Evolutionary conservation across 2,797 vertebrate genomes (phyloP).

Genomic region (Parotocinclus haroldoi): DNA sequence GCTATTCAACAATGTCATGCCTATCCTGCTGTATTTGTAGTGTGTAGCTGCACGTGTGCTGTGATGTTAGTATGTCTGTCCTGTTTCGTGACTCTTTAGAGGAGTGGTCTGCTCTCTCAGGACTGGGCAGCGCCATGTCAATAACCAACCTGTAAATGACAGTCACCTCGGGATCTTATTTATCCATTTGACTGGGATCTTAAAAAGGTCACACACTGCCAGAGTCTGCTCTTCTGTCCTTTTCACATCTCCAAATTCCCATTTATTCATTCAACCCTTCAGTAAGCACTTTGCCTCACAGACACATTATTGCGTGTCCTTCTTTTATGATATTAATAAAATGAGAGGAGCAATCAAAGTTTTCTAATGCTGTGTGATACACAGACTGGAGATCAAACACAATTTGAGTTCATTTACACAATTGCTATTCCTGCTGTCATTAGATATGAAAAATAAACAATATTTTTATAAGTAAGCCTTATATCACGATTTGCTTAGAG

Average conservation of each 20-base stretch:
- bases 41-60: slow-evolving; percentile 18
- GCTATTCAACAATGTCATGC: no score
- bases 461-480: no score
- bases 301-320: neutral
- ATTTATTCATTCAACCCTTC: slow-evolving; percentile 47
- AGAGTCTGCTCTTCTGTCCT: slow-evolving; percentile 44
- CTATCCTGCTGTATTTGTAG: slow-evolving; percentile 9
- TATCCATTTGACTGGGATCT: slow-evolving; percentile 72
- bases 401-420: no score
- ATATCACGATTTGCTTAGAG: no score
- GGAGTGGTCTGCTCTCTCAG: slow-evolving; percentile 42
- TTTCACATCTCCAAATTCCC: slow-evolving; percentile 43
- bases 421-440: no score
- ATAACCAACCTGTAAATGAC: slow-evolving; percentile 78
- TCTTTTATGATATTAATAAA: no score
- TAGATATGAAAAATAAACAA: no score
- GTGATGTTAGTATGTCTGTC: slow-evolving; percentile 21
- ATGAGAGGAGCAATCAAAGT: no score
- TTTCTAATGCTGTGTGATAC: no score
- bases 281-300: slow-evolving; percentile 25
- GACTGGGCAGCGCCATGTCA: slow-evolving; percentile 56
- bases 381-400: no score
- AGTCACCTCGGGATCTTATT: slow-evolving; percentile 75
- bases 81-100: slow-evolving; percentile 18
- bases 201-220: slow-evolving; percentile 71